Evolutionary conservation across 2,113 vertebrate genomes (phyloP), one percentile per base, ranked within the genome.

Genomic region (Antidorcas marsupialis): DNA sequence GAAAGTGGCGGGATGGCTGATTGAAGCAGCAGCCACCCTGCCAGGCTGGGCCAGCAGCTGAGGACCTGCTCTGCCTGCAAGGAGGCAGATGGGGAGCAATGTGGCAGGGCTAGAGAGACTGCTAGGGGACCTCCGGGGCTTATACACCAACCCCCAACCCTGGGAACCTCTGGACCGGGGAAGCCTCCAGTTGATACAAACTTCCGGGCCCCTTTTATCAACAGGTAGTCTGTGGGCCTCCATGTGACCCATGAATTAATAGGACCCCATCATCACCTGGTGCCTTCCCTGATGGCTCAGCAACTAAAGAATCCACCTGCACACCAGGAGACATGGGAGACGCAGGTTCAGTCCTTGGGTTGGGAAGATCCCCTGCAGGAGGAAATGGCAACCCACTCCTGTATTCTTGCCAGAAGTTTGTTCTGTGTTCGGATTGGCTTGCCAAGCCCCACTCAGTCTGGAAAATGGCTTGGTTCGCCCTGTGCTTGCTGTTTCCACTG

Each of bases 31-130:
- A 94, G 97, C 92, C 36, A 25, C 92, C 95, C 95, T 60, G 64
- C 95, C 95, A 86, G 94, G 83, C 96, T 89, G 96, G 96, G 92
- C 94, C 52, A 15, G 79, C 97, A 97, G 97, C 97, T 95, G 96
- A 96, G 94, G 84, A 47, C 57, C 52, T 25, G 1, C 45, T 47
- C 83, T 0, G 57, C 89, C 95, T 64, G 91, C 78, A 23, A 60
- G 94, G 67, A 97, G 87, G 78, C 97, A 98, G 97, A 96, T 98
- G 97, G 91, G 78, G 59, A 79, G 89, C 52, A 28, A 21, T 6
- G 23, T 76, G 71, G 71, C 5, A 14, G 36, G 21, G 17, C 3
- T 47, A 13, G 23, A 52, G 84, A 8, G 3, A 8, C 23, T 3
- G 14, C 71, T 6, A 19, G 74, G 81, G 84, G 74, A 67, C 52